Percentiles rank a stretch among this genome's conserved stretches.
Conservation (phyloP, 2,113 vertebrate species). For the Paradisaea rubra region DNA sequence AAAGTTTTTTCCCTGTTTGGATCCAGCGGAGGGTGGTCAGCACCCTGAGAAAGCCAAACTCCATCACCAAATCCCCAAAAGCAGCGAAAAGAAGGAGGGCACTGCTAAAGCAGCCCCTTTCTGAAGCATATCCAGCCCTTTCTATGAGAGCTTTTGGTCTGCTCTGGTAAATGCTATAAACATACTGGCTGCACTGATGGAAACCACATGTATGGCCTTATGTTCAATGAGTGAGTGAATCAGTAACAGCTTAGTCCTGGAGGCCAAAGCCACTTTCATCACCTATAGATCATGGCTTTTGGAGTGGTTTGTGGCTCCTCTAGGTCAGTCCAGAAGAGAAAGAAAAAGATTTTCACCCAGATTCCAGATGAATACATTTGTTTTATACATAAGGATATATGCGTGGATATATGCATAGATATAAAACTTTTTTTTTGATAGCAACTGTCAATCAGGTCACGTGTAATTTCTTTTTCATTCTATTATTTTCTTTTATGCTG, state of each 20-base stretch:
- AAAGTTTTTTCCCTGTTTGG: neutral
- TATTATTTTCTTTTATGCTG: constrained; percentile 11
- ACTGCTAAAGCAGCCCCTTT: neutral
- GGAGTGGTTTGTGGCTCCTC: neutral
- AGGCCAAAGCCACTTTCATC: neutral
- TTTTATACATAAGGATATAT: neutral
- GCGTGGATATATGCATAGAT: neutral
- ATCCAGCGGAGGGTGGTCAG: accelerated
- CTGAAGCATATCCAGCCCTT: accelerated
- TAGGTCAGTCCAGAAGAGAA: neutral
- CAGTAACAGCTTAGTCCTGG: neutral
- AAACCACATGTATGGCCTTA: neutral
- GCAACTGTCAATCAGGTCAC: neutral
- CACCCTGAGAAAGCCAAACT: neutral
- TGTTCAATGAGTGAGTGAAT: neutral
- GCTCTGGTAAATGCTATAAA: neutral
- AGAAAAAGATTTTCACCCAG: neutral
- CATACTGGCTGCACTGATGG: neutral
- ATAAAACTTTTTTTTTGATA: neutral
- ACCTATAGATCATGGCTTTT: neutral
- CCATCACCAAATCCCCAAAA: neutral
- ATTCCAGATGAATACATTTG: neutral
- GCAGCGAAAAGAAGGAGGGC: neutral
- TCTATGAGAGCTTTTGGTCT: neutral
- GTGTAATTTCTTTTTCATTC: neutral